Evolutionary conservation across 2,888 invertebrate genomes (phyloP), one percentile per base, ranked within the genome.

Genomic region (Papilio demoleus): DNA sequence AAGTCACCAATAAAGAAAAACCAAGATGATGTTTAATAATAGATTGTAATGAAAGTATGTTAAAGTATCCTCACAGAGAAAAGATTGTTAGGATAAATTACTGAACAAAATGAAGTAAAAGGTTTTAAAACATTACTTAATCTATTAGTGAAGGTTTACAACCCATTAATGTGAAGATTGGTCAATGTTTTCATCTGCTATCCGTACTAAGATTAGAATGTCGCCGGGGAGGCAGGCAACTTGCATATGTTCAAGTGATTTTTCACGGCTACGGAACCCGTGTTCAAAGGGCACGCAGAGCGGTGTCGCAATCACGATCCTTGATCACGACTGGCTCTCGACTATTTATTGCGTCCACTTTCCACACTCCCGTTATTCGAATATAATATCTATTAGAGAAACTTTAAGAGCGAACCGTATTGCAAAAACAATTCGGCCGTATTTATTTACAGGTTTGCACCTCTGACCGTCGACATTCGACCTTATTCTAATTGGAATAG

Each of bases 301-400:
- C 87, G 82, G 90, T 92, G 92, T 92, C 85, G 89, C 86, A 92
- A 92, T 92, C 92, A 92, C 92, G 92, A 92, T 87, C 86, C 88
- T 77, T 78, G 90, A 92, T 92, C 92, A 92, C 92, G 92, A 92
- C 90, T 76, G 81, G 83, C 83, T 84, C 85, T 88, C 83, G 83
- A 84, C 84, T 87, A 88, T 87, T 85, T 83, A 86, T 86, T 83
- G 81, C 77, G 78, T 78, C 76, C 78, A 77, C 71, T 76, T 70
- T 72, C 66, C 72, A 61, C 71, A 67, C 19, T 64, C 64, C 63
- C 71, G 34, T 70, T 76, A 76, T 67, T 70, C 74, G 53, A 88
- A 82, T 81, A 75, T 74, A 71, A 75, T 75, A 81, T 75, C 73
- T 85, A 82, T 70, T 24, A 4, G 66, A 61, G 31, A 60, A 42